These are phyloP conservation scores for Puffinus mauretanicus DNA, from an alignment of 2,113 vertebrate species.

Conservation along the genomic window DNA sequence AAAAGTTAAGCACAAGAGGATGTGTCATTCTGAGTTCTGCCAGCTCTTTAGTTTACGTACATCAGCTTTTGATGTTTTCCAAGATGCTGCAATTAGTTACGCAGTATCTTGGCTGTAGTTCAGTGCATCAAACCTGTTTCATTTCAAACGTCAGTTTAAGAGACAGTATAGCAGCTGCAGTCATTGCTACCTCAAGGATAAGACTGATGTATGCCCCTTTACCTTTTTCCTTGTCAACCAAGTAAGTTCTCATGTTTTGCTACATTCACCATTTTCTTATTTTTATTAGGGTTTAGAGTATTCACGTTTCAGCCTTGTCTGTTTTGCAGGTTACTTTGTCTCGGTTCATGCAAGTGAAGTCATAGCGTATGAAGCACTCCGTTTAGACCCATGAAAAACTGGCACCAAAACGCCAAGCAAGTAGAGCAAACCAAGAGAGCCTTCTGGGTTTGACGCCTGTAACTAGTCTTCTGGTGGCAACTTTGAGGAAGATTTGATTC, in stretches of 20 bases:
- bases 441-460: background rate
- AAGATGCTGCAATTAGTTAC: background rate
- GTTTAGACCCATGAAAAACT: background rate
- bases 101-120: background rate
- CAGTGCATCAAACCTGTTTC: background rate
- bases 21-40: background rate
- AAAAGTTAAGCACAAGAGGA: background rate
- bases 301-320: constrained; percentile 33
- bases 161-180: background rate
- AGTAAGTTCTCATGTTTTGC: constrained; percentile 8
- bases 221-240: background rate
- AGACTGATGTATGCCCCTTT: background rate
- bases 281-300: background rate
- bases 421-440: background rate
- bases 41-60: background rate
- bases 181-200: background rate
- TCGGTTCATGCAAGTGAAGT: background rate
- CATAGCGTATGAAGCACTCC: background rate
- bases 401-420: background rate
- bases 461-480: background rate
- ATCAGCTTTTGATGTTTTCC: background rate
- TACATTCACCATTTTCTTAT: background rate
- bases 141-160: background rate
- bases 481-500: constrained; percentile 45
- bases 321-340: constrained; percentile 57